Percentiles rank a stretch among this genome's conserved stretches.
phyloP scores from a whole-genome alignment of 2,888 invertebrate genomes.

The Andrena marginata region DNA sequence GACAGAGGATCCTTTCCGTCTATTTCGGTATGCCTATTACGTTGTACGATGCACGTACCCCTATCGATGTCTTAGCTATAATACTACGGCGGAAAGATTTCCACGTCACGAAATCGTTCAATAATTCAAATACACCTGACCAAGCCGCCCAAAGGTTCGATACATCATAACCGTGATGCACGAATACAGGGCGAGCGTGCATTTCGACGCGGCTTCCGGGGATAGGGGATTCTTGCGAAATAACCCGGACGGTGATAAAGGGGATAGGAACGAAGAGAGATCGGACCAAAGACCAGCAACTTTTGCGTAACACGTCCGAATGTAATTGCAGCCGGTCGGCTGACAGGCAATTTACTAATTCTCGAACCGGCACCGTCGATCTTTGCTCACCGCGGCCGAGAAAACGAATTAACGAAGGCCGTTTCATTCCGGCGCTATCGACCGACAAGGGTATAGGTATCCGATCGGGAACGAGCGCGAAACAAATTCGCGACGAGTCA shows the following conservation, averaged over 20 bases:
- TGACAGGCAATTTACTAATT: conserved; percentile 25
- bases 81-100: background rate
- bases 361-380: background rate
- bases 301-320: conserved; percentile 8
- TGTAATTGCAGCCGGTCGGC: conserved; percentile 6
- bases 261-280: background rate
- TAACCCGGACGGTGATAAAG: background rate
- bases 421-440: conserved; percentile 35
- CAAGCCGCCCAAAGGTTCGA: background rate
- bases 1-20: background rate
- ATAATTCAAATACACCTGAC: background rate
- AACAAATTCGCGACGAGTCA: conserved; percentile 47
- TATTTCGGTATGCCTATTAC: background rate
- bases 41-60: background rate
- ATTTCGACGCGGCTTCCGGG: background rate
- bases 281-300: background rate
- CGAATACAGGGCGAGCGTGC: background rate
- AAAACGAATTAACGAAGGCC: conserved; percentile 34
- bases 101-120: background rate
- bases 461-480: conserved; percentile 22
- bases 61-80: background rate
- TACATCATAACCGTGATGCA: background rate
- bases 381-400: background rate
- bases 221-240: too few species aligned
- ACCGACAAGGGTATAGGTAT: background rate